Conservation (phyloP, 64 coral and sea anemone genomes). For the Stylophora pistillata region DNA sequence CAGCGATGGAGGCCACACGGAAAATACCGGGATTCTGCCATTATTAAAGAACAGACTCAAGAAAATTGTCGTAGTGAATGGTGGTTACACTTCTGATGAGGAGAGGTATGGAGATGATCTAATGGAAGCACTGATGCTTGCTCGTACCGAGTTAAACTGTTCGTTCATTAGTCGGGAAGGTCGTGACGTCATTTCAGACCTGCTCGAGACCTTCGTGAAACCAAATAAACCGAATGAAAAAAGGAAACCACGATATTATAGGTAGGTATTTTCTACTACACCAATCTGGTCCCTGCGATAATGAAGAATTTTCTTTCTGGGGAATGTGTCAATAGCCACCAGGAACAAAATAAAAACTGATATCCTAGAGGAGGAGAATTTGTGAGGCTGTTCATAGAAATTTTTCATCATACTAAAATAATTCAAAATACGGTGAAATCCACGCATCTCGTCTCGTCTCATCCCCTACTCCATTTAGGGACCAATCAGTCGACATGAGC, state of each 20-base stretch:
- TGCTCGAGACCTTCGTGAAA: slow-evolving; percentile 14
- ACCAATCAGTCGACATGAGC: too few relatives aligned
- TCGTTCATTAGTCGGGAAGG: slow-evolving; percentile 1
- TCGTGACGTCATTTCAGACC: neutral
- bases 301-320: neutral
- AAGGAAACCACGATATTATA: slow-evolving; percentile 55
- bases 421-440: too few relatives aligned
- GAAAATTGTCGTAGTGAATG: slow-evolving; percentile 11
- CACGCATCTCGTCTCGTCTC: too few relatives aligned
- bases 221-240: neutral
- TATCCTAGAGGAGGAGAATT: too few relatives aligned
- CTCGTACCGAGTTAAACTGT: slow-evolving; percentile 16
- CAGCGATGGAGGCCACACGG: slow-evolving; percentile 36
- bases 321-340: neutral
- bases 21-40: slow-evolving; percentile 24
- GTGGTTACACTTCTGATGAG: neutral
- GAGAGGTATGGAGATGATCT: slow-evolving; percentile 5
- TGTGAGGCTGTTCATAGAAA: too few relatives aligned
- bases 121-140: slow-evolving; percentile 26
- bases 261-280: neutral
- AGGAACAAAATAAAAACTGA: neutral
- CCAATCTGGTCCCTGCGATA: neutral
- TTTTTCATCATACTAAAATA: too few relatives aligned
- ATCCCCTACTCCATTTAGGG: too few relatives aligned
- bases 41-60: slow-evolving; percentile 15